Base-by-base conservation (phyloP, 2,888 invertebrate species). In the Syrista parreyssii region DNA sequence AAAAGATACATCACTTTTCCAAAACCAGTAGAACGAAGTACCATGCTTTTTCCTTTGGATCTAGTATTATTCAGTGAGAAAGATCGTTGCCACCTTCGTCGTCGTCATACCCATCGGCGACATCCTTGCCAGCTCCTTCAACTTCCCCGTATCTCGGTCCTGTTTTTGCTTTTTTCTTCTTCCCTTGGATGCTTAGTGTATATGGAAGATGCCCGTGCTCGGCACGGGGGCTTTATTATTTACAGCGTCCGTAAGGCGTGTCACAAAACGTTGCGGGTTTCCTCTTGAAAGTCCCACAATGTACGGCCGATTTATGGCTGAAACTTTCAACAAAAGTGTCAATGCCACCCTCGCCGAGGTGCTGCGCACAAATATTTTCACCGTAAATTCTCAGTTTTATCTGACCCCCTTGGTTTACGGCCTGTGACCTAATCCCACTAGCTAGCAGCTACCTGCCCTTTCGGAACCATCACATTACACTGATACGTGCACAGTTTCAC, bases 321-420 rank as follows among this genome's bases (percentile, higher is more conserved):
- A 86, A 89, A 91, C 91, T 91, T 91, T 91, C 91, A 91, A 90
- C 91, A 88, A 89, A 90, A 89, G 87, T 88, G 89, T 91, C 91
- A 91, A 91, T 91, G 88, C 84, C 80, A 82, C 79, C 76, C 71
- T 31, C 71, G 32, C 31, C 71, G 71, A 33, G 71, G 32, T 32
- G 31, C 71, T 32, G 71, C 82, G 88, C 84, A 89, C 88, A 89
- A 89, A 89, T 89, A 89, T 89, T 89, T 89, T 88, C 87, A 86
- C 87, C 88, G 85, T 88, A 89, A 89, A 89, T 87, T 84, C 83
- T 84, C 80, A 80, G 88, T 89, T 89, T 89, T 89, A 88, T 87
- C 86, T 84, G 79, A 77, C 78, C 80, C 78, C 82, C 82, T 85
- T 88, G 71, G 32, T 88, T 89, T 88, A 87, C 86, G 84, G 86